A percentile compares a stretch with the other conserved stretches of the same genome.
These are phyloP conservation scores for Motacilla alba DNA, from an alignment of 2,113 vertebrate species.

Conservation along the genomic window DNA sequence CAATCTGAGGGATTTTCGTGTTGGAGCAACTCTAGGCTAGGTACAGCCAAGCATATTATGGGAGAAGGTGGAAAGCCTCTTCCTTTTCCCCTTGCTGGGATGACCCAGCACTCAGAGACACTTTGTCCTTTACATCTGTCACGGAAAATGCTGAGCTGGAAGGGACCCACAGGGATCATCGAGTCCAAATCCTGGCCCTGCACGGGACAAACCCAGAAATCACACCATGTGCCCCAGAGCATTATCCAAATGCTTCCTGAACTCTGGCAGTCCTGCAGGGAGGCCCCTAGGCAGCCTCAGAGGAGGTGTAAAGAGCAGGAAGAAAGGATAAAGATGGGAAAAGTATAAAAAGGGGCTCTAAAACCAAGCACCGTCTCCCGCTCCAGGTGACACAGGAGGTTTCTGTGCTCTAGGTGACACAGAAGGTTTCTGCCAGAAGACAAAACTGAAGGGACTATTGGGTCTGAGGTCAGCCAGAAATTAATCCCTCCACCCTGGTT, in stretches of 20 bases:
- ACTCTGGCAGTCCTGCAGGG: background rate
- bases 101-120: background rate
- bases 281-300: background rate
- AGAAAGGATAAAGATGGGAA: background rate
- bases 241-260: background rate
- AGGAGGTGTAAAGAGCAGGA: background rate
- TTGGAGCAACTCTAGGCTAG: conserved; percentile 5
- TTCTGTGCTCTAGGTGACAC: background rate
- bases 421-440: background rate
- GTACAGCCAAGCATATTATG: background rate
- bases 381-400: background rate
- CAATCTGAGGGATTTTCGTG: conserved; percentile 30
- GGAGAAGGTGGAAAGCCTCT: background rate
- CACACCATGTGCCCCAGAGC: background rate
- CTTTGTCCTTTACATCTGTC: background rate
- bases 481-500: background rate
- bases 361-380: background rate
- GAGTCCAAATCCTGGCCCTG: background rate
- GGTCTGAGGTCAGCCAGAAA: background rate
- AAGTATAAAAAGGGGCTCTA: background rate
- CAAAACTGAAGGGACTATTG: background rate
- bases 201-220: background rate
- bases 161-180: background rate
- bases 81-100: background rate
- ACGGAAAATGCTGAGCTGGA: background rate